Evolutionary conservation across 2,797 vertebrate genomes (phyloP).

Genomic region (Astyanax mexicanus): DNA sequence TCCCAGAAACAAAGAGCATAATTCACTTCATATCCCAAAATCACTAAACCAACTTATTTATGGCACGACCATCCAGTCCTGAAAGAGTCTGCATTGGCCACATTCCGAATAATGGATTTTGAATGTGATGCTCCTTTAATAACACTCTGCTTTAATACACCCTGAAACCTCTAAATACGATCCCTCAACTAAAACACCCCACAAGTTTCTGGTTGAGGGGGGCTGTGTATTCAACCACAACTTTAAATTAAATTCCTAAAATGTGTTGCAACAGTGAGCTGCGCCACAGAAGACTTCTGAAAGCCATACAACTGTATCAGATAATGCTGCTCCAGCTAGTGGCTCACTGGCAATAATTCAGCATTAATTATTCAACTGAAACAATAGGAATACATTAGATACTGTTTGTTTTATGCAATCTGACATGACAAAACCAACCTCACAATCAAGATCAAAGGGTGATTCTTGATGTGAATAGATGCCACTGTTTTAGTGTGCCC

Average conservation of each 20-base stretch:
- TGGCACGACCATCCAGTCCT: neutral
- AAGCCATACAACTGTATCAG: conserved; percentile 38
- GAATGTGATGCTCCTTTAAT: neutral
- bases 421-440: conserved; percentile 35
- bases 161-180: conserved; percentile 5
- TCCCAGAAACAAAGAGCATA: no score
- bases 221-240: conserved; percentile 10
- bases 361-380: neutral
- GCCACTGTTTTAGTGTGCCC: no score
- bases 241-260: conserved; percentile 44
- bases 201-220: conserved; percentile 13
- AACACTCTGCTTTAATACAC: no score
- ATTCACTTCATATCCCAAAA: no score
- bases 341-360: conserved; percentile 4
- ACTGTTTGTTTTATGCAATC: conserved; percentile 18
- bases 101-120: neutral
- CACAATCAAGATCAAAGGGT: neutral
- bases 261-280: conserved; percentile 19
- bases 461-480: conserved; percentile 17
- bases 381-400: neutral
- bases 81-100: neutral
- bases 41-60: no score
- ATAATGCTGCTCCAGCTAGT: conserved; percentile 24
- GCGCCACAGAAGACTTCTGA: conserved; percentile 24
- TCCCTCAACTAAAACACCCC: conserved; percentile 24